Evolutionary conservation across 2,888 invertebrate genomes (phyloP), one percentile per base, ranked within the genome.

Genomic region (Agrochola lota): DNA sequence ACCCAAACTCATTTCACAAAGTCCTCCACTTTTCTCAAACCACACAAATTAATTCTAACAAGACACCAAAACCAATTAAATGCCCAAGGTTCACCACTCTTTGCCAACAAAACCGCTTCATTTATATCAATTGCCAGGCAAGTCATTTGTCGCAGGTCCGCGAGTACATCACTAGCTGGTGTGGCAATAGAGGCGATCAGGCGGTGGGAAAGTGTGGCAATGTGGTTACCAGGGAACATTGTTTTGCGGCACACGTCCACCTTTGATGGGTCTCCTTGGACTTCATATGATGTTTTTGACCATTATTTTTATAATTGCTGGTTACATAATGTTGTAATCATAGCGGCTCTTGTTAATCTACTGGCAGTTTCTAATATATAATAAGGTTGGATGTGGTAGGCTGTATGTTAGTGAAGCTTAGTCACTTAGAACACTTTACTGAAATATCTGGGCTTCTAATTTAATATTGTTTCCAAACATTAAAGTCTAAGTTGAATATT

Each of bases 71-170:
- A 75, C 69, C 74, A 85, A 85, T 85, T 85, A 85, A 85, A 81
- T 71, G 40, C 57, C 55, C 85, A 82, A 85, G 82, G 82, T 74
- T 73, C 15, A 35, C 64, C 46, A 60, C 30, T 71, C 12, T 78
- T 64, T 75, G 70, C 43, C 72, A 82, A 85, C 70, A 26, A 79
- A 84, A 84, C 84, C 84, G 73, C 84, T 79, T 59, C 85, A 85
- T 79, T 84, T 84, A 84, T 82, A 85, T 82, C 83, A 85, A 84
- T 84, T 84, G 84, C 63, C 70, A 59, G 71, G 40, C 20, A 8
- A 52, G 73, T 79, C 70, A 79, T 78, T 84, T 85, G 79, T 85
- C 83, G 68, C 74, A 12, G 73, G 71, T 67, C 52, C 67, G 64
- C 70, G n/a, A 64, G 84, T 74, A 74, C 74, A 46, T 52, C 64